Conservation (phyloP, 2,888 invertebrate species). For the Melangyna quadrimaculata region DNA sequence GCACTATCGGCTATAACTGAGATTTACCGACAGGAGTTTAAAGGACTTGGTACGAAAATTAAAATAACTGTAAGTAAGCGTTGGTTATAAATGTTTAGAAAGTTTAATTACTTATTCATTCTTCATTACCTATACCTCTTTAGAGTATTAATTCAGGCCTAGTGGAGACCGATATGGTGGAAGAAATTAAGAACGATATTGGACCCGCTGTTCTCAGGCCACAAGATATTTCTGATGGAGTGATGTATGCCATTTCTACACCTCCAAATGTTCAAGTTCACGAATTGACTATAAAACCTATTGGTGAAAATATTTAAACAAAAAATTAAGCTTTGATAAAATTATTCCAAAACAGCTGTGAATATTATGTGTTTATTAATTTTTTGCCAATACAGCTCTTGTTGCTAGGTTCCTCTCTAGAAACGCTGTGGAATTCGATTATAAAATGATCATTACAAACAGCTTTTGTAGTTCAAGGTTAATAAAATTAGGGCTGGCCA, state of each 20-base stretch:
- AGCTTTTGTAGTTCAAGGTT: too few species aligned
- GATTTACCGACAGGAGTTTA: conserved; percentile 78
- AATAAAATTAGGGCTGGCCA: too few species aligned
- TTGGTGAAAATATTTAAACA: conserved; percentile 74
- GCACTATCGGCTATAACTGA: conserved; percentile 78
- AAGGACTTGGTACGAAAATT: conserved; percentile 74
- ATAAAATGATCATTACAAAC: too few species aligned
- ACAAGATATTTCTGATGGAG: conserved; percentile 75
- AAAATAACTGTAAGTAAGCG: conserved; percentile 78
- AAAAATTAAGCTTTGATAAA: not conserved
- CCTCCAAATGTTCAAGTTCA: conserved; percentile 76
- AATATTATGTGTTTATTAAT: not conserved
- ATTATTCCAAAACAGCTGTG: not conserved
- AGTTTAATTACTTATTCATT: too few species aligned
- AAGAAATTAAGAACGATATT: conserved; percentile 74
- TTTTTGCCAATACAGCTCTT: too few species aligned
- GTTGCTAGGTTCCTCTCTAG: too few species aligned
- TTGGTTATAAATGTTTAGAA: too few species aligned
- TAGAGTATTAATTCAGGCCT: conserved; percentile 82
- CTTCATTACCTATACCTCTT: not conserved
- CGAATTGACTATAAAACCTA: conserved; percentile 76
- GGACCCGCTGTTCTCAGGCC: conserved; percentile 74
- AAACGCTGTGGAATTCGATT: too few species aligned
- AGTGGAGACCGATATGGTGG: conserved; percentile 80
- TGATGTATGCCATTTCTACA: conserved; percentile 75